Percentiles rank a stretch among this genome's conserved stretches.
Conservation (phyloP, 2,113 vertebrate species). For the Elgaria multicarinata region DNA sequence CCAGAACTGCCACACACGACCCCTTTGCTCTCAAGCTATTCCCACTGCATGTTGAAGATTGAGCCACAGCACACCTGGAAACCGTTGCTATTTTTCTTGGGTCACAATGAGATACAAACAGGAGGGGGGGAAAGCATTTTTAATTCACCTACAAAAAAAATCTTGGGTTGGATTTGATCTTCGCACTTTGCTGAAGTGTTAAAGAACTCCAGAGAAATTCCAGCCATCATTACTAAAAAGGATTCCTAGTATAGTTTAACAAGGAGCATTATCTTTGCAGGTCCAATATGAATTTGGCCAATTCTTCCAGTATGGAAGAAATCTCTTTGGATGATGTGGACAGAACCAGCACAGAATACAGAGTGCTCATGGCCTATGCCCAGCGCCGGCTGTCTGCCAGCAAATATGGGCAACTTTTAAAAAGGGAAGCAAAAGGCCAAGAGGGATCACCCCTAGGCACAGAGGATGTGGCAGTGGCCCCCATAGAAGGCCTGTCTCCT, state of each 20-base stretch:
- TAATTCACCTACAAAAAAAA: not conserved
- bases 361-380: conserved; percentile 67
- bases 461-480: accelerated
- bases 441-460: not conserved
- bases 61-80: no score
- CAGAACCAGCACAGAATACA: conserved; percentile 65
- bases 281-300: conserved; percentile 48
- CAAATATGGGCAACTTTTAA: conserved; percentile 23
- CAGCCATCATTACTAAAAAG: not conserved
- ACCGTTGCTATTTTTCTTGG: not conserved
- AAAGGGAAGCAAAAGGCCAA: conserved; percentile 21
- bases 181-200: not conserved
- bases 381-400: conserved; percentile 50
- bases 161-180: not conserved
- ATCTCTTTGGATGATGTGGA: conserved; percentile 66
- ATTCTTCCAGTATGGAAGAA: conserved; percentile 60
- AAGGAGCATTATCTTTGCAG: conserved; percentile 57
- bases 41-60: no score
- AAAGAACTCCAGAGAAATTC: not conserved
- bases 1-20: no score
- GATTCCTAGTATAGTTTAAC: not conserved
- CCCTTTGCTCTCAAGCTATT: no score
- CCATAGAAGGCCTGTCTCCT: accelerated
- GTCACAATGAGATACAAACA: not conserved
- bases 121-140: not conserved